phyloP scores from a whole-genome alignment of 2,797 vertebrate genomes.

The Kryptopterus vitreolus region DNA sequence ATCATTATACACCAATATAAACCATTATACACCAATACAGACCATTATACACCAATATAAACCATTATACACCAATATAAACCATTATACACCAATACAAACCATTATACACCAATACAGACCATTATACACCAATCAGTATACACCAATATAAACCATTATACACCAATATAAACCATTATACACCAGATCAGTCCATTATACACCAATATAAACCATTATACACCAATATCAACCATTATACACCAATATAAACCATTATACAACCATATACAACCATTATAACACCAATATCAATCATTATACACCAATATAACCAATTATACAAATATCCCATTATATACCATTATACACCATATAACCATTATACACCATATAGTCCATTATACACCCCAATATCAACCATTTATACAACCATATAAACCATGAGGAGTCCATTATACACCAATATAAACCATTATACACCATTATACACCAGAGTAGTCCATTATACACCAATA shows the following conservation, averaged over 20 bases:
- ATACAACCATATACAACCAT: too few relatives aligned
- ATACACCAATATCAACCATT: neutral
- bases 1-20: neutral
- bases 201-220: neutral
- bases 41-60: neutral
- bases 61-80: neutral
- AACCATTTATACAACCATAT: neutral
- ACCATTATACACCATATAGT: neutral
- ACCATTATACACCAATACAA: neutral
- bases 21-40: neutral
- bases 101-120: neutral
- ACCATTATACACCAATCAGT: neutral
- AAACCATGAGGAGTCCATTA: neutral
- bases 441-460: neutral
- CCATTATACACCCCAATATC: neutral
- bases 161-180: neutral
- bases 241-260: neutral
- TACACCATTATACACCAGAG: neutral
- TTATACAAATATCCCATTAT: neutral
- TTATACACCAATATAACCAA: neutral
- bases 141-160: neutral
- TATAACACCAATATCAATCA: neutral
- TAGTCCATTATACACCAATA: neutral
- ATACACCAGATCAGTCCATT: neutral
- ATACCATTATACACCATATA: neutral